phyloP scores from a whole-genome alignment of 2,797 vertebrate genomes.

The Anolis apletophallus region DNA sequence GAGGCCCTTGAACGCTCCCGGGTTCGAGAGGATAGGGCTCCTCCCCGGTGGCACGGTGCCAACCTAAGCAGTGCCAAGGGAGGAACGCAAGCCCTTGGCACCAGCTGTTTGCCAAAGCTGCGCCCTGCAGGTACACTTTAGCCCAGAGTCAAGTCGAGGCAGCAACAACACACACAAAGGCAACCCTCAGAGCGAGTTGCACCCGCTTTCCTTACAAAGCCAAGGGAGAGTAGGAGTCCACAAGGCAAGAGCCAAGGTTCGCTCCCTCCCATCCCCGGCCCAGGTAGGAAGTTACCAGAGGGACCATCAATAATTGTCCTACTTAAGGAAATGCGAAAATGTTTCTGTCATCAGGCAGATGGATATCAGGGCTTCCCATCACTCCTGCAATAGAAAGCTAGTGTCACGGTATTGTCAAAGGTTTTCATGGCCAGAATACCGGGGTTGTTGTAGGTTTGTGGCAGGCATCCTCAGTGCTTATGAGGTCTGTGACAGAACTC shows the following conservation, averaged over 20 bases:
- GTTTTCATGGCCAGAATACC: no score
- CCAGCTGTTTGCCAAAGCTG: neutral
- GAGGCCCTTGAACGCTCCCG: neutral
- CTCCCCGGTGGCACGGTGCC: neutral
- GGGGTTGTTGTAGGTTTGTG: no score
- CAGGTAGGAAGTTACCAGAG: neutral
- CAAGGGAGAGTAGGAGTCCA: neutral
- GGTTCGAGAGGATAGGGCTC: neutral
- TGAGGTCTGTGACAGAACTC: no score
- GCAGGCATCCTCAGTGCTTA: no score
- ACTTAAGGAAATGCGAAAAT: neutral
- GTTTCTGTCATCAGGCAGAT: neutral
- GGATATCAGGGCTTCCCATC: neutral
- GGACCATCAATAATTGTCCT: neutral
- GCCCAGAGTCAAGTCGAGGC: constrained; percentile 60
- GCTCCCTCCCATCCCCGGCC: neutral
- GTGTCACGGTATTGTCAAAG: neutral
- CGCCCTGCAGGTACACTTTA: constrained; percentile 39
- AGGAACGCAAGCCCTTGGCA: neutral
- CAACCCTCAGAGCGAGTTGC: neutral
- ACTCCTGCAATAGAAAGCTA: neutral
- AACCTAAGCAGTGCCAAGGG: neutral
- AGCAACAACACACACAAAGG: neutral
- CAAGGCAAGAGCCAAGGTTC: neutral
- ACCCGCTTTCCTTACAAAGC: constrained; percentile 8